Base-by-base conservation (phyloP, 2,113 vertebrate genomes). In the Oryzias celebensis region DNA sequence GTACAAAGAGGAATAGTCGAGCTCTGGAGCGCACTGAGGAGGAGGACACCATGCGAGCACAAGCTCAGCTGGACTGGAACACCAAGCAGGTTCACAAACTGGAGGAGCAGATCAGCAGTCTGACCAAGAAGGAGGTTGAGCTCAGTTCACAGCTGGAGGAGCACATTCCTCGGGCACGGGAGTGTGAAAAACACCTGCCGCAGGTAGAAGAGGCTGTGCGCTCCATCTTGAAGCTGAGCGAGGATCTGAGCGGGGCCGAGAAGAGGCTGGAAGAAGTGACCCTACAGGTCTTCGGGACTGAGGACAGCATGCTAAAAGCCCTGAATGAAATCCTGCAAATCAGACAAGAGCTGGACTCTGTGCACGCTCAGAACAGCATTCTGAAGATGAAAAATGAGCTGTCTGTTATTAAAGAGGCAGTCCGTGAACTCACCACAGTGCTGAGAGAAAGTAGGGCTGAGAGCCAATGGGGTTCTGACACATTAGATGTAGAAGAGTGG, bases 1-100 rank as follows among this genome's bases (percentile, higher is more conserved):
- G 95, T 86, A 96, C 95, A 0, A 77, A 80, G 61, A 91, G 93
- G 85, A 99, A 99, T 55, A 87, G 93, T 14, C 92, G 88, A 17
- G 94, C 91, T 2, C 58, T 98, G 62, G 94, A 93, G 83, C 93
- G 83, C 46, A 93, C 96, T 1, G 97, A 99, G 83, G 93, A 93
- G 5, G 94, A 96, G 2, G 94, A 98, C 52, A 47, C 85, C 36
- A 81, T 76, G 62, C 72, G 85, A 1, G 81, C 91, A 42, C 87
- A 91, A 3, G 80, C 81, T 1, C 93, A 93, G 42, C 73, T 97
- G 64, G 86, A 93, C 59, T 92, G 89, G 48, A 90, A 95, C 61
- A 86, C 90, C 44, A 82, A 83, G 68, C 86, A 87, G 64, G 76
- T 95, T 62, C 84, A 87, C 63, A 87, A 89, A 65, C 75, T 98